Evolutionary conservation across 2,888 invertebrate species (phyloP), one percentile per base, ranked within the genome.

Genomic region (Hypolimnas misippus): DNA sequence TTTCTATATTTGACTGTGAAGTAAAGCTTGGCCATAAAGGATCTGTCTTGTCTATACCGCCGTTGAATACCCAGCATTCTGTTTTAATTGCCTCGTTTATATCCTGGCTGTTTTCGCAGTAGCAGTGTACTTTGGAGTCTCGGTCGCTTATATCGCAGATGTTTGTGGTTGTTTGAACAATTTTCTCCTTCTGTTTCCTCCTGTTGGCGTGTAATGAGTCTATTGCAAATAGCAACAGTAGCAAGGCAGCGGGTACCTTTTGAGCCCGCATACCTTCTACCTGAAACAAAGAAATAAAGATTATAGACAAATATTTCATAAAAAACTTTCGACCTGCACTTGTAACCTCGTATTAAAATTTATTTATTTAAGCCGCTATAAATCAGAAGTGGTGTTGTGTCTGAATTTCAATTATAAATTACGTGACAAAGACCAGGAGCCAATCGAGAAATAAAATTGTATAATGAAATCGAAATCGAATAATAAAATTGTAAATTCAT

Each of bases 1-100:
- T 94, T 73, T 94, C 93, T 73, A 96, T 86, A 63, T 94, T 94
- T 35, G 94, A 93, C 79, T 97, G 96, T 19, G 95, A 95, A 54
- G 93, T 92, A 81, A 96, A 96, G 70, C 94, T 93, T 31, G 93
- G 92, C 96, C 97, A 97, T 63, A 95, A 86, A 17, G 93, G 92
- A 77, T 96, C 95, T 63, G 95, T 93, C 75, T 92, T 93, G 50
- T 94, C 93, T 73, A 95, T 93, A 17, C 94, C 94, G 57, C 93
- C 93, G 67, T 94, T 94, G 85, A 96, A 95, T 2, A 97, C 94
- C 94, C 95, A 94, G 78, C 97, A 97, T 84, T 95, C 96, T 63
- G 95, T 95, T 72, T 95, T 94, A 14, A 94, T 93, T 3, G 95
- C 95, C 76, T 93, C 87, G 72, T 91, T 91, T 65, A 90, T 79